Base-by-base conservation (phyloP, 2,888 invertebrate genomes). In the Bellardia bayeri region DNA sequence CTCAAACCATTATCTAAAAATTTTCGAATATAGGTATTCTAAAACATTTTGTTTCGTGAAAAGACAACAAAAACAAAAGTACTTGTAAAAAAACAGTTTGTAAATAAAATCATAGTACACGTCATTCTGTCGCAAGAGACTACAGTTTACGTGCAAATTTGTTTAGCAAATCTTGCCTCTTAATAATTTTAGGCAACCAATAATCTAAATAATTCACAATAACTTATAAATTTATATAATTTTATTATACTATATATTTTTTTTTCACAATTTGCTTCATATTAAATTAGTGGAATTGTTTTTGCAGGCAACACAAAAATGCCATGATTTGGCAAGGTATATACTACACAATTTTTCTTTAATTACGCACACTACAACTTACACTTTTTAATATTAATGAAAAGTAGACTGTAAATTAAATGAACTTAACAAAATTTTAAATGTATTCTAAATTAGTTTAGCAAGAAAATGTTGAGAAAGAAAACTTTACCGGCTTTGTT, bases 81-180 rank as follows among this genome's bases (percentile, higher is more conserved):
- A 11, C 58, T 23, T 23, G 33, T 11, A 7, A 7, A 61, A 61
- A 61, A 61, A 61, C 33, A 61, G 14, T 13, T 33, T 61, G 61
- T 61, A 61, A 61, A 64, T 16, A 64, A 40, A 61, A 30, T 66
- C 40, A 56, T 16, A 14, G 82, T 74, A 64, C 82, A 82, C 82
- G 82, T 82, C 82, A 82, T 58, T 30, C 63, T 33, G 7, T 23
- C 8, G 61, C 37, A 61, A 9, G 13, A 13, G 14, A 5, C 58
- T 58, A 58, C 5, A 5, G n/a, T n/a, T 2, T 14, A n/a, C 1
- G 3, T 51, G 0, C 13, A 45, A 45, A 45, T 2, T 4, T 51
- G 4, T 51, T 1, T 14, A 14, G 13, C 14, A 51, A 51, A n/a
- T 49, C 5, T 49, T 49, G 14, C 5, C 2, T 45, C 2, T 45